phyloP scores from a whole-genome alignment of 1,140 invertebrate genomes.

The Drosophila kanapiae region DNA sequence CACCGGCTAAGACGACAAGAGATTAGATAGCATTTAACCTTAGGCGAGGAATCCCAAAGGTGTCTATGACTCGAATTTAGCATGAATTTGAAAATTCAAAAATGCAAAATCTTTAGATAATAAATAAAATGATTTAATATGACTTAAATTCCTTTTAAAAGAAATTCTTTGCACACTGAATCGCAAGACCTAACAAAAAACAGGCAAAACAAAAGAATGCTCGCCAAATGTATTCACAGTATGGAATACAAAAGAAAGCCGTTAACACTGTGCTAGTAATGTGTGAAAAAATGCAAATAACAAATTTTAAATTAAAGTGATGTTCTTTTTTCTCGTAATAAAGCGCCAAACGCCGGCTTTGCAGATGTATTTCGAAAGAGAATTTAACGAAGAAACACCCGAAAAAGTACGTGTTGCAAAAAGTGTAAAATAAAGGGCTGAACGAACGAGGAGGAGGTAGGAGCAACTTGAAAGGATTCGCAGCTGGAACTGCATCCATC shows the following conservation, averaged over 20 bases:
- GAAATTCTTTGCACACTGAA: neutral
- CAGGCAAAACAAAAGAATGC: constrained; percentile 1
- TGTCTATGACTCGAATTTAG: constrained; percentile 6
- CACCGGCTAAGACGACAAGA: constrained; percentile 3
- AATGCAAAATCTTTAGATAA: neutral
- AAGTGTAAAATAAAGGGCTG: constrained; percentile 48
- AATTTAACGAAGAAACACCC: constrained; percentile 47
- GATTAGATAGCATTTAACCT: constrained; percentile 21
- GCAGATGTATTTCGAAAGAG: constrained; percentile 44
- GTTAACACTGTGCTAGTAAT: neutral
- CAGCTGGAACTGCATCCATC: constrained; percentile 65
- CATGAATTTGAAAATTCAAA: neutral
- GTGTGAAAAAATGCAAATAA: constrained; percentile 10
- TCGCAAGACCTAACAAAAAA: neutral
- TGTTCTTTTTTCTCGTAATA: constrained; percentile 14
- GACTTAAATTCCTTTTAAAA: neutral
- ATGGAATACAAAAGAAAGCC: neutral
- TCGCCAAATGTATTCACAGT: constrained; percentile 5
- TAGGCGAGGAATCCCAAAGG: neutral
- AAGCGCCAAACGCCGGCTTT: constrained; percentile 22
- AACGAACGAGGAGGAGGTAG: constrained; percentile 28
- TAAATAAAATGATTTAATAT: neutral
- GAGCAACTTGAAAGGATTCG: constrained; percentile 69
- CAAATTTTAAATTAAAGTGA: constrained; percentile 21
- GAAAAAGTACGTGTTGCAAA: constrained; percentile 35